Conservation (phyloP, 2,888 invertebrate genomes). For the Sycophila texana region DNA sequence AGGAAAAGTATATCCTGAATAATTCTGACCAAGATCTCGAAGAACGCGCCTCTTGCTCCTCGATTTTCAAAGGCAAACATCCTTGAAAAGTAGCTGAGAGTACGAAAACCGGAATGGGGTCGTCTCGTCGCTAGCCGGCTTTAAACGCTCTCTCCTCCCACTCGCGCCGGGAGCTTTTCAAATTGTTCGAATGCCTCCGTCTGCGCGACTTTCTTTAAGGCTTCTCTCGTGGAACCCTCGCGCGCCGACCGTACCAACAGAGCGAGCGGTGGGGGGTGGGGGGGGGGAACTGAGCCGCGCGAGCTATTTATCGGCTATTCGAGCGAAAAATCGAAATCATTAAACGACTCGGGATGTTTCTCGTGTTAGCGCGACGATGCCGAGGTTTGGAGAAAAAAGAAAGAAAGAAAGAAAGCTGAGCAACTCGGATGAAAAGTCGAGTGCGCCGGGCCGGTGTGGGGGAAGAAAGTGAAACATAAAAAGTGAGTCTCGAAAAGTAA, state of each 20-base stretch:
- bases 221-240: not conserved
- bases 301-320: conserved; percentile 46
- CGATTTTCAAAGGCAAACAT: conserved; percentile 8
- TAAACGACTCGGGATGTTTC: conserved; percentile 1
- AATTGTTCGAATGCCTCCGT: conserved; percentile 34
- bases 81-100: conserved; percentile 7
- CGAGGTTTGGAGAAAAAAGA: not conserved
- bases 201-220: conserved; percentile 11
- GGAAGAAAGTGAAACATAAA: conserved; percentile 46
- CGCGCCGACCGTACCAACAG: not conserved
- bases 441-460: not conserved
- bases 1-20: not conserved
- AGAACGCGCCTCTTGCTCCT: conserved; percentile 9
- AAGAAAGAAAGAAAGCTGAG: not conserved
- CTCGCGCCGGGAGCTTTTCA: conserved; percentile 26
- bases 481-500: conserved; percentile 24
- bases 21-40: conserved; percentile 6
- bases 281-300: too few relatives aligned
- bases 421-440: conserved; percentile 2
- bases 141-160: conserved; percentile 4
- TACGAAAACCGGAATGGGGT: conserved; percentile 10
- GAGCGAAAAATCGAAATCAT: conserved; percentile 47
- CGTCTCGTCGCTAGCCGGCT: not conserved
- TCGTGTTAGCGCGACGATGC: not conserved
- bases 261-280: not conserved